Evolutionary conservation across 2,113 vertebrate genomes (phyloP), one percentile per base, ranked within the genome.

Genomic region (Lagopus leucura): DNA sequence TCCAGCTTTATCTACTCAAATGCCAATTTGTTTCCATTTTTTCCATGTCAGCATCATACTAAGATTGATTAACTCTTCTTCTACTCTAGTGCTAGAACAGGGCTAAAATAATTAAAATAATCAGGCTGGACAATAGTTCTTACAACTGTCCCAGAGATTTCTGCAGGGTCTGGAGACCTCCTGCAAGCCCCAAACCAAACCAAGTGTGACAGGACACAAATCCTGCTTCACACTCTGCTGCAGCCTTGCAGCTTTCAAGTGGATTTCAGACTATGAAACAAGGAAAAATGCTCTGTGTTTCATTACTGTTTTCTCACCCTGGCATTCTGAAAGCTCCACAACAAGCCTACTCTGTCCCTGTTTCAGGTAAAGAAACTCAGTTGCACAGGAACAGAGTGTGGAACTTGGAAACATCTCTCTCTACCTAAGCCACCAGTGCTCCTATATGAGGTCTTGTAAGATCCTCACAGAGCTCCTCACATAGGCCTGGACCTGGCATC

Each of bases 1-100:
- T 94, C 64, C 74, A 90, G 48, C 63, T 92, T 38, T 48, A 43
- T 75, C 63, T 82, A n/a, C 57, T 89, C 48, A 65, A 82, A 86
- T 57, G 15, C 43, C 32, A 84, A 34, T 81, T 72, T 92, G 43
- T 48, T 78, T 40, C 47, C 30, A 2, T 1, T 0, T 45, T 19
- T 42, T 54, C 75, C 75, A 13, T 76, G 50, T 50, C 73, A 88
- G 61, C 57, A 92, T 18, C 52, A 24, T 69, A 63, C 64, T 65
- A 88, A 90, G 22, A 86, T 34, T 3, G 15, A 80, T 80, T 84
- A 80, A 55, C 65, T 65, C 25, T 91, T 91, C 9, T 89, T 80
- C 42, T 70, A 74, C 34, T 82, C 57, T 88, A 79, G 10, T 73
- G 47, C 54, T 86, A 69, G 65, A 95, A 82, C 36, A 77, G 12